phyloP scores from a whole-genome alignment of 1,140 invertebrate genomes.

The Drosophila serrata region DNA sequence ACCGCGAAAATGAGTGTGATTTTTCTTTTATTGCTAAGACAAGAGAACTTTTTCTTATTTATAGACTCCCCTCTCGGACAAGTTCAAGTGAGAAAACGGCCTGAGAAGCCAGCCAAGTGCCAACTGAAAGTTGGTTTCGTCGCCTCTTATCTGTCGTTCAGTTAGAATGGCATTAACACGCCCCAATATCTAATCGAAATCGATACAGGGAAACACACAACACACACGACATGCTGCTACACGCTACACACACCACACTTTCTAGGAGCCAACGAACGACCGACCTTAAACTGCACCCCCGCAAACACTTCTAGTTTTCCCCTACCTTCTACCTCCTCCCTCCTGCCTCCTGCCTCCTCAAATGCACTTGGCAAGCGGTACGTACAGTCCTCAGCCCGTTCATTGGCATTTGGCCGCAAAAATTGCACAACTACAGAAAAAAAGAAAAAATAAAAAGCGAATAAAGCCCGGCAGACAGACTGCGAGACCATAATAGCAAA shows the following conservation, averaged over 20 bases:
- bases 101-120: constrained; percentile 35
- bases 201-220: constrained; percentile 26
- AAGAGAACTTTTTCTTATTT: constrained; percentile 36
- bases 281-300: constrained; percentile 59
- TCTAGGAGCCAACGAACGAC: constrained; percentile 55
- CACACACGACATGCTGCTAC: background rate
- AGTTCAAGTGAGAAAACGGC: constrained; percentile 3
- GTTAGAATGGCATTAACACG: constrained; percentile 31
- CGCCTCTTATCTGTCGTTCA: constrained; percentile 40
- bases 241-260: background rate
- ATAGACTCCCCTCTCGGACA: background rate
- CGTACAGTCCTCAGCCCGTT: constrained; percentile 53
- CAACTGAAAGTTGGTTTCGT: constrained; percentile 29
- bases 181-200: constrained; percentile 51
- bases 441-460: constrained; percentile 8
- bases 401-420: constrained; percentile 63
- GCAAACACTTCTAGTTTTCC: constrained; percentile 5
- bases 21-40: constrained; percentile 13
- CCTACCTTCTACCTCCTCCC: background rate
- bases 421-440: constrained; percentile 33
- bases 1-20: constrained; percentile 48
- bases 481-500: constrained; percentile 46
- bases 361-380: constrained; percentile 54
- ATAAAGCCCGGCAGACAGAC: constrained; percentile 18
- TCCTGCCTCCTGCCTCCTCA: background rate